These are phyloP conservation scores for Spodoptera picta DNA, from an alignment of 2,888 invertebrate species.

Conservation along the genomic window DNA sequence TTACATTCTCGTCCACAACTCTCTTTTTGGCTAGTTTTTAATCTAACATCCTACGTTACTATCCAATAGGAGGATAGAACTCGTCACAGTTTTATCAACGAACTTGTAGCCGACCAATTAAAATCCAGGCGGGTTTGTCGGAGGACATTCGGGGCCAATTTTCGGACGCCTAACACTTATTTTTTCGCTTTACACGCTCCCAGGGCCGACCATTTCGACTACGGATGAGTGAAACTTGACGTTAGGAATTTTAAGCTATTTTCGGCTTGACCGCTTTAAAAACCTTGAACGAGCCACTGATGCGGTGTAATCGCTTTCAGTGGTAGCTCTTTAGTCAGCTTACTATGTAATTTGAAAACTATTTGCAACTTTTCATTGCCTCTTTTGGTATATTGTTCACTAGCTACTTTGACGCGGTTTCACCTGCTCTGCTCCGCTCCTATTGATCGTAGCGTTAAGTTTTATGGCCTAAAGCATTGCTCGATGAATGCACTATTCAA, in stretches of 20 bases:
- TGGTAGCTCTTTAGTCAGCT: constrained; percentile 15
- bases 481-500: too few species aligned
- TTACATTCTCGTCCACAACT: constrained; percentile 21
- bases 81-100: constrained; percentile 40
- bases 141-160: constrained; percentile 64
- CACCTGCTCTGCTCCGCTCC: too few species aligned
- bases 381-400: neutral
- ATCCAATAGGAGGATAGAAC: constrained; percentile 24
- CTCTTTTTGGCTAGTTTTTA: constrained; percentile 46
- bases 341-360: constrained; percentile 12
- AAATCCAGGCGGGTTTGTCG: constrained; percentile 54
- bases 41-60: constrained; percentile 32
- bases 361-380: constrained; percentile 10
- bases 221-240: constrained; percentile 69
- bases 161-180: constrained; percentile 67
- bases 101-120: constrained; percentile 66
- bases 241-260: constrained; percentile 73
- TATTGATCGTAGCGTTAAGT: too few species aligned
- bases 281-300: constrained; percentile 67
- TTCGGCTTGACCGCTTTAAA: constrained; percentile 68
- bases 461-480: too few species aligned
- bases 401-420: too few species aligned
- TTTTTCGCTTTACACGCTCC: constrained; percentile 63
- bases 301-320: constrained; percentile 56
- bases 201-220: constrained; percentile 67